Evolutionary conservation across 2,113 vertebrate genomes (phyloP).

Genomic region (Nicator chloris): DNA sequence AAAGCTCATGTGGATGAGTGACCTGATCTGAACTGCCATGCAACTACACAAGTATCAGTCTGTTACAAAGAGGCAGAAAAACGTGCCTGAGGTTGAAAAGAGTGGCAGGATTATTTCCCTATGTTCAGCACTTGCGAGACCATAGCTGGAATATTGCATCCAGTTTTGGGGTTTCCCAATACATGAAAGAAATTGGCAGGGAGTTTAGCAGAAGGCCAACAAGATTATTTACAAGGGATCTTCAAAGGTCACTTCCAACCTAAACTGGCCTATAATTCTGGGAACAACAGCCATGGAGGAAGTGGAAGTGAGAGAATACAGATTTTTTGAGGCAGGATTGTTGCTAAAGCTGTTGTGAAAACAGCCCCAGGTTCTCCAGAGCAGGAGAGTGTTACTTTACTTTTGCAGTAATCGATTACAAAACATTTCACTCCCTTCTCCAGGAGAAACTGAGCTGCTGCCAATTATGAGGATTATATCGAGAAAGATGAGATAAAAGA

Average conservation of each 20-base stretch:
- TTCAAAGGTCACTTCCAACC: not conserved
- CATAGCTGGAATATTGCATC: not conserved
- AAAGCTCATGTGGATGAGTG: not conserved
- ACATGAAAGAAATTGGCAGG: not conserved
- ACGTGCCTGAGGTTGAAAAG: not conserved
- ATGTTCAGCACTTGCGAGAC: not conserved
- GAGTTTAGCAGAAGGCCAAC: not conserved
- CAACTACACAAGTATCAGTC: not conserved
- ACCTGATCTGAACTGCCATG: conserved; percentile 6
- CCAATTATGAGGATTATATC: not conserved
- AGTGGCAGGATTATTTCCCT: not conserved
- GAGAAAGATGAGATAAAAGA: not conserved
- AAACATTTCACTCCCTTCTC: not conserved
- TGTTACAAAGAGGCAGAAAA: not conserved
- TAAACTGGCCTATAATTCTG: not conserved
- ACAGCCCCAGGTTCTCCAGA: not conserved
- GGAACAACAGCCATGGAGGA: not conserved
- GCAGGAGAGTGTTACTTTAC: not conserved
- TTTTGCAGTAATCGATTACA: not conserved
- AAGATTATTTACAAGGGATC: not conserved
- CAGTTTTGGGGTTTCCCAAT: not conserved
- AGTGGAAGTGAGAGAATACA: not conserved
- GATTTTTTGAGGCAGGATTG: not conserved
- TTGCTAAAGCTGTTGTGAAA: not conserved
- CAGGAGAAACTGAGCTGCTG: not conserved